Percentiles rank a stretch among this genome's conserved stretches.
Conservation (phyloP, 2,113 vertebrate species). For the Galeopterus variegatus region DNA sequence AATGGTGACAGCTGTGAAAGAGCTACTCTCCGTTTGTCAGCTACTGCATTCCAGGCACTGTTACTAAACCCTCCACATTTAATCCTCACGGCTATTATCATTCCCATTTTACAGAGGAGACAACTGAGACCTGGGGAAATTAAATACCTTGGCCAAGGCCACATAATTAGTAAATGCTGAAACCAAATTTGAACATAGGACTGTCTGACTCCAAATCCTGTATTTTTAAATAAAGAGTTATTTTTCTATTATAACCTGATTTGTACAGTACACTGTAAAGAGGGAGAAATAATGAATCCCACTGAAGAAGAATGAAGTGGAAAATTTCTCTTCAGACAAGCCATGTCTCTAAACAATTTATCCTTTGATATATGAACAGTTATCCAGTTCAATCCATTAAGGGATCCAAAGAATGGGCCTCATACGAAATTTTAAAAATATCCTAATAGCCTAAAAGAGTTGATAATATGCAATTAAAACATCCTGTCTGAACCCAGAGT, state of each 20-base stretch:
- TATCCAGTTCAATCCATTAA: slow-evolving; percentile 48
- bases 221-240: slow-evolving; percentile 24
- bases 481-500: slow-evolving; percentile 43
- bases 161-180: background rate
- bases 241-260: slow-evolving; percentile 61
- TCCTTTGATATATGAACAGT: slow-evolving; percentile 78
- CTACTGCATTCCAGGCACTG: background rate
- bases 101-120: slow-evolving; percentile 24
- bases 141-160: background rate
- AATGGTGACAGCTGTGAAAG: too few relatives aligned
- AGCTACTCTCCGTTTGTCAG: background rate
- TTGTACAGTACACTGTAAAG: background rate
- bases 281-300: slow-evolving; percentile 53
- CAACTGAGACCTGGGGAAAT: background rate
- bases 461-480: slow-evolving; percentile 63
- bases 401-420: slow-evolving; percentile 61
- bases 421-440: slow-evolving; percentile 76
- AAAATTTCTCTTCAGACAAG: slow-evolving; percentile 68
- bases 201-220: background rate
- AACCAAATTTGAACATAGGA: background rate
- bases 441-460: slow-evolving; percentile 41
- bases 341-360: slow-evolving; percentile 75
- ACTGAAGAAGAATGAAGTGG: slow-evolving; percentile 78
- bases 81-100: background rate
- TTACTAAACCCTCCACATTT: background rate